Conservation (phyloP, 2,113 vertebrate species). For the Rhodinocichla rosea region DNA sequence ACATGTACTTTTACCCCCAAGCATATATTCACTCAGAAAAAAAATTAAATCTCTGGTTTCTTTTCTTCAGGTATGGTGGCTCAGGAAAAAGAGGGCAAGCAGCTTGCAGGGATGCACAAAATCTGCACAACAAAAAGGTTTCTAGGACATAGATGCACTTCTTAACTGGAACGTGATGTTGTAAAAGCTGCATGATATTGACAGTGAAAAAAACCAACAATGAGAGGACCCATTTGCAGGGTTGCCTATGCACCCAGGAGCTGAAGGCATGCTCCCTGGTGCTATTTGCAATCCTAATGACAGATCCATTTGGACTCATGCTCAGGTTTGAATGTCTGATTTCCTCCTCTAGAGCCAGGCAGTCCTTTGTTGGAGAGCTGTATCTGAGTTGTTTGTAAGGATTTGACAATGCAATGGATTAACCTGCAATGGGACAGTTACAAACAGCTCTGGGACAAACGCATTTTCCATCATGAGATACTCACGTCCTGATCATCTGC, state of each 20-base stretch:
- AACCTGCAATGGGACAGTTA: neutral
- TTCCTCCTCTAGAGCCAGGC: neutral
- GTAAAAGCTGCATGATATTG: neutral
- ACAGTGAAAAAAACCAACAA: neutral
- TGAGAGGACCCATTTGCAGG: neutral
- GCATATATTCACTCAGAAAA: neutral
- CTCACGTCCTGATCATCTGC: neutral
- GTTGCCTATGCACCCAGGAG: neutral
- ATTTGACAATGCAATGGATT: neutral
- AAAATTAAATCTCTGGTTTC: neutral
- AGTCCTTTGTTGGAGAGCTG: neutral
- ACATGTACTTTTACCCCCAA: neutral
- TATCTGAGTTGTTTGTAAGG: neutral
- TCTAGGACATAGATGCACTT: neutral
- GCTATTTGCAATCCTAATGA: neutral
- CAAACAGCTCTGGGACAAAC: neutral
- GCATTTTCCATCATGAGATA: neutral
- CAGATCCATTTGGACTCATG: neutral
- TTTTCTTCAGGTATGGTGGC: neutral
- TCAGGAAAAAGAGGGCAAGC: neutral
- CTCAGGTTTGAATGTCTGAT: neutral
- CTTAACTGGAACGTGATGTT: neutral
- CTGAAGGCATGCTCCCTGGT: neutral
- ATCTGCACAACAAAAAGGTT: neutral
- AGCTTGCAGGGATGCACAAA: neutral